These are phyloP conservation scores for Lampris incognitus DNA, from an alignment of 2,113 vertebrate species.

Conservation along the genomic window DNA sequence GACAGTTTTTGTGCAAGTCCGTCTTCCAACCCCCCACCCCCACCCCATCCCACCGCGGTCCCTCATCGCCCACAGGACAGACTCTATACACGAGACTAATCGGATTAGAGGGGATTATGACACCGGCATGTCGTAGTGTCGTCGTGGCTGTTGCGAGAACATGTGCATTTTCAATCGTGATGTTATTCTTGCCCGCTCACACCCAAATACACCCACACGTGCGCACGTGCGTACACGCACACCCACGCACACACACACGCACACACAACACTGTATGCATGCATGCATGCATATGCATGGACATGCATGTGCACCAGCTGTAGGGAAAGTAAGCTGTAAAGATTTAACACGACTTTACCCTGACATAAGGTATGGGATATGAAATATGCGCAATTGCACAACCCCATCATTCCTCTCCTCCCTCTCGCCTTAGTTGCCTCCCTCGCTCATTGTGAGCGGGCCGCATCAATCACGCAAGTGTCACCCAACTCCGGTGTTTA, in stretches of 20 bases:
- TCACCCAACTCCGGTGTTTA: constrained; percentile 40
- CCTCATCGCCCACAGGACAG: constrained; percentile 63
- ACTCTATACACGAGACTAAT: constrained; percentile 70
- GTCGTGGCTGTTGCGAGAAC: constrained; percentile 28
- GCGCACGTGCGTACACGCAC: background rate
- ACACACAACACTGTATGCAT: constrained; percentile 1
- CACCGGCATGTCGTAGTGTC: constrained; percentile 47
- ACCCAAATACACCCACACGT: background rate
- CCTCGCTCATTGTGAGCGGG: constrained; percentile 2
- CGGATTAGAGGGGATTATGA: constrained; percentile 70
- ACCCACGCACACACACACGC: background rate
- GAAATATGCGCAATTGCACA: constrained; percentile 49
- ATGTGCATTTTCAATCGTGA: constrained; percentile 8
- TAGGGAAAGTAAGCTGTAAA: constrained; percentile 39
- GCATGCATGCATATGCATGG: constrained; percentile 16
- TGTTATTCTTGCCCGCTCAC: background rate
- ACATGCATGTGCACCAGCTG: constrained; percentile 39
- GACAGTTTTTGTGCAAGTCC: constrained; percentile 21
- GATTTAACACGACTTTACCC: constrained; percentile 17
- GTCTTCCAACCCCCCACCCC: background rate
- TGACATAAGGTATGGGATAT: constrained; percentile 65
- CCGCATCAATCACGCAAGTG: constrained; percentile 45
- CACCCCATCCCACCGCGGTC: background rate
- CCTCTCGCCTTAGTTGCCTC: background rate
- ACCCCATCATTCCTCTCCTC: constrained; percentile 45